A percentile compares a stretch with the other conserved stretches of the same genome.
These are phyloP conservation scores for Pseudococcus jackbeardsleyi DNA, from an alignment of 2,888 invertebrate genomes.

Conservation along the genomic window DNA sequence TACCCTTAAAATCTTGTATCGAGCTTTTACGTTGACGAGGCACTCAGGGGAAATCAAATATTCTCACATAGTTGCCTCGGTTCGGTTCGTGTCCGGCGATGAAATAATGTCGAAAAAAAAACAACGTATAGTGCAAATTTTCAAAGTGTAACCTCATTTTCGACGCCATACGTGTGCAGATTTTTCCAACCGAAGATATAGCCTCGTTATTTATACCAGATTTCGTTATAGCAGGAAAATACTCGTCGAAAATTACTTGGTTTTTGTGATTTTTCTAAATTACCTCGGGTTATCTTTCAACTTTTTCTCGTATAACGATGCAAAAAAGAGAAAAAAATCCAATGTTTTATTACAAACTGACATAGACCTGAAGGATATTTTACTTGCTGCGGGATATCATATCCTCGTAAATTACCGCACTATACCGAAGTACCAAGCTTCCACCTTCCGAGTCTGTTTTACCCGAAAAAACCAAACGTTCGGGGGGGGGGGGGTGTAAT, in stretches of 20 bases:
- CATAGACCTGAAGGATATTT: slow-evolving; percentile 16
- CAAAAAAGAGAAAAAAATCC: neutral
- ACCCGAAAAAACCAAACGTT: neutral
- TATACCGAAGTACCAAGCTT: neutral
- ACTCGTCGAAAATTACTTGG: neutral
- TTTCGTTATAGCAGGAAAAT: neutral
- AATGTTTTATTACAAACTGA: slow-evolving; percentile 2
- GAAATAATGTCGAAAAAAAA: neutral
- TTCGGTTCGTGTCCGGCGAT: neutral
- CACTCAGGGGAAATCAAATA: slow-evolving; percentile 5
- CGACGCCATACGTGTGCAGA: neutral
- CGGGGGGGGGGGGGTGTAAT: neutral
- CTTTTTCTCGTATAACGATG: neutral
- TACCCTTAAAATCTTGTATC: neutral
- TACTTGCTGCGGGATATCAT: neutral
- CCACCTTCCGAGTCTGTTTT: neutral
- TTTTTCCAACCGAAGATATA: neutral
- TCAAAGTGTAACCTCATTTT: neutral
- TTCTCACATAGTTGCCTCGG: neutral
- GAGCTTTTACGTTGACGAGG: slow-evolving; percentile 14
- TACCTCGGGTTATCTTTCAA: slow-evolving; percentile 14
- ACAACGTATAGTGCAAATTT: neutral
- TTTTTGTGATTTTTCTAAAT: slow-evolving; percentile 6
- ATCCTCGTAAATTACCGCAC: neutral
- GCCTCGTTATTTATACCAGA: neutral